Percentiles rank a stretch among this genome's conserved stretches.
These are phyloP conservation scores for Mus pahari DNA, from an alignment of 2,113 vertebrate genomes.

Conservation along the genomic window DNA sequence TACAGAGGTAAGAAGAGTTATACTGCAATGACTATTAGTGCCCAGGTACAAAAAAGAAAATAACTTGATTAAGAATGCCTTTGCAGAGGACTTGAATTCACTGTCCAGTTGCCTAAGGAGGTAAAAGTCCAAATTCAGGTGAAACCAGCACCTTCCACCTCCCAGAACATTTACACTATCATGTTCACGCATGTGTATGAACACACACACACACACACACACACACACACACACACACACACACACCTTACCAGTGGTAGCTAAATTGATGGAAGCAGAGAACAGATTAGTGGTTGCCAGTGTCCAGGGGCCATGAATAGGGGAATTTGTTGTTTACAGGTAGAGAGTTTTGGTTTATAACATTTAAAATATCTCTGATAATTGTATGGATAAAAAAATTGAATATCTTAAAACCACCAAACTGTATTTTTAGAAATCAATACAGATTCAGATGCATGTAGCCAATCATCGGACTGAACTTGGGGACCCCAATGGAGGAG, in stretches of 20 bases:
- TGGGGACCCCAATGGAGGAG: too few relatives aligned
- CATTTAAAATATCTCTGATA: not conserved
- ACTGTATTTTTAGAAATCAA: not conserved
- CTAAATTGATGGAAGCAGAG: not conserved
- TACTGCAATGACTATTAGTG: too few relatives aligned
- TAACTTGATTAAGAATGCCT: not conserved
- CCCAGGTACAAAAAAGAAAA: not conserved
- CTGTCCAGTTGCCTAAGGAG: too few relatives aligned
- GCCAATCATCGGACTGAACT: too few relatives aligned
- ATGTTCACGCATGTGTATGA: not conserved
- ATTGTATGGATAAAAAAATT: not conserved
- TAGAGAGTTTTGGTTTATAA: not conserved
- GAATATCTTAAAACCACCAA: not conserved
- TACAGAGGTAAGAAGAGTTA: not conserved
- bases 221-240: not conserved
- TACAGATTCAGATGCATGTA: too few relatives aligned
- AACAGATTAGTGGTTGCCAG: not conserved
- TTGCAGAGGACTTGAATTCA: not conserved
- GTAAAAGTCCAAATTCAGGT: not conserved
- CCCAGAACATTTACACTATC: not conserved
- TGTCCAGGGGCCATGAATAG: not conserved
- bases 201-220: not conserved
- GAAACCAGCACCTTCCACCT: not conserved
- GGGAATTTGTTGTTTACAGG: not conserved
- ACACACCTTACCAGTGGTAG: not conserved